Evolutionary conservation across 1,140 invertebrate genomes (phyloP).

Genomic region (Drosophila fuyamai): DNA sequence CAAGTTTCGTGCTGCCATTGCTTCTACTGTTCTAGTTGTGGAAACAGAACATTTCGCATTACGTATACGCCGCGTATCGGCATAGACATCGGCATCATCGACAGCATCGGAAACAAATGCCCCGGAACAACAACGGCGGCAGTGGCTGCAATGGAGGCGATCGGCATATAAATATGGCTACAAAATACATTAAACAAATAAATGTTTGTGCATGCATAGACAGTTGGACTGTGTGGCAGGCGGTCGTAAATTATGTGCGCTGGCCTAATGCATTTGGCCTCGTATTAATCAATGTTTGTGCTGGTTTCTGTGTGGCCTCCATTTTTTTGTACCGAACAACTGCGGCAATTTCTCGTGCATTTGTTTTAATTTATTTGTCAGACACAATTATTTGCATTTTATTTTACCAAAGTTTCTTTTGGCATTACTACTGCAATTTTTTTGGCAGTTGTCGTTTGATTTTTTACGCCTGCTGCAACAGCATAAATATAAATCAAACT

Average conservation of each 20-base stretch:
- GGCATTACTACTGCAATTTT: slow-evolving; percentile 23
- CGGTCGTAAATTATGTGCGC: slow-evolving; percentile 64
- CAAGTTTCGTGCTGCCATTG: slow-evolving; percentile 43
- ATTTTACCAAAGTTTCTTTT: slow-evolving; percentile 42
- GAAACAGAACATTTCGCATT: slow-evolving; percentile 28
- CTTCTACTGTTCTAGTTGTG: slow-evolving; percentile 10
- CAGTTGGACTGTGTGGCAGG: slow-evolving; percentile 8
- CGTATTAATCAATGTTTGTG: slow-evolving; percentile 77
- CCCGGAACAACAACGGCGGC: slow-evolving; percentile 11
- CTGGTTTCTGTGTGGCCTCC: slow-evolving; percentile 29
- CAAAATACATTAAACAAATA: slow-evolving; percentile 63
- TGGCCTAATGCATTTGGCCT: slow-evolving; percentile 80
- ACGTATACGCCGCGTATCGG: slow-evolving; percentile 46
- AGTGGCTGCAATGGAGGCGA: slow-evolving; percentile 4
- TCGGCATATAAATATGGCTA: slow-evolving; percentile 44
- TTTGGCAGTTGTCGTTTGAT: slow-evolving; percentile 39
- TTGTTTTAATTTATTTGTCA: slow-evolving; percentile 72
- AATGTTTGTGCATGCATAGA: slow-evolving; percentile 35
- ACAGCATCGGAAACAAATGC: slow-evolving; percentile 30
- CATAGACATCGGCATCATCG: slow-evolving; percentile 15
- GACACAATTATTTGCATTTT: slow-evolving; percentile 73
- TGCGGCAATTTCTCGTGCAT: slow-evolving; percentile 24
- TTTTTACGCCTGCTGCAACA: slow-evolving; percentile 34
- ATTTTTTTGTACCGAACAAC: slow-evolving; percentile 48
- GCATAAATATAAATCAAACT: slow-evolving; percentile 74